These are phyloP conservation scores for Cantharis lateralis DNA, from an alignment of 2,888 invertebrate species.

Conservation along the genomic window DNA sequence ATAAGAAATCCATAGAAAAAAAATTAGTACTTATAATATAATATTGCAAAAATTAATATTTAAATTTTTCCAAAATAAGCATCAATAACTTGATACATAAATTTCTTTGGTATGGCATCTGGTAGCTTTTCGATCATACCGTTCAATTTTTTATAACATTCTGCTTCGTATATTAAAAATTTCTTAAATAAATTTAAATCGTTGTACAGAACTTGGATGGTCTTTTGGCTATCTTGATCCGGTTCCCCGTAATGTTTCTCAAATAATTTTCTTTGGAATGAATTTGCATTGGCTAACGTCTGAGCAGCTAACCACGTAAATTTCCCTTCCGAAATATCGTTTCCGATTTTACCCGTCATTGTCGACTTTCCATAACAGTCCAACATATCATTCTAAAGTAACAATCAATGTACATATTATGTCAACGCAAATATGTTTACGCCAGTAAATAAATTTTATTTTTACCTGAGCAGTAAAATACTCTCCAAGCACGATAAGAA, in stretches of 20 bases:
- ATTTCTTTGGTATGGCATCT: background rate
- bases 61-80: no score
- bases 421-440: no score
- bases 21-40: no score
- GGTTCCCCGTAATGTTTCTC: slow-evolving; percentile 76
- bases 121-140: background rate
- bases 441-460: background rate
- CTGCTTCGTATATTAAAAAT: background rate
- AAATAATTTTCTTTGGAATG: slow-evolving; percentile 72
- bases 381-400: slow-evolving; percentile 76
- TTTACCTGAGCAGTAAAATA: background rate
- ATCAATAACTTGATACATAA: background rate
- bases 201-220: slow-evolving; percentile 73
- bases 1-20: no score
- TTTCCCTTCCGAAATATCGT: slow-evolving; percentile 93
- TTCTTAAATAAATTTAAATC: background rate
- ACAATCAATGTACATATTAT: no score
- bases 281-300: slow-evolving; percentile 78
- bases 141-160: background rate
- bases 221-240: slow-evolving; percentile 68
- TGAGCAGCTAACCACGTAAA: slow-evolving; percentile 94
- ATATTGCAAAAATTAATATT: no score
- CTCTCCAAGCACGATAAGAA: background rate
- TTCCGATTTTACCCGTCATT: slow-evolving; percentile 85
- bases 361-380: slow-evolving; percentile 89